Evolutionary conservation across 2,888 invertebrate genomes (phyloP), one percentile per base, ranked within the genome.

Genomic region (Nipponacmea schrenckii): DNA sequence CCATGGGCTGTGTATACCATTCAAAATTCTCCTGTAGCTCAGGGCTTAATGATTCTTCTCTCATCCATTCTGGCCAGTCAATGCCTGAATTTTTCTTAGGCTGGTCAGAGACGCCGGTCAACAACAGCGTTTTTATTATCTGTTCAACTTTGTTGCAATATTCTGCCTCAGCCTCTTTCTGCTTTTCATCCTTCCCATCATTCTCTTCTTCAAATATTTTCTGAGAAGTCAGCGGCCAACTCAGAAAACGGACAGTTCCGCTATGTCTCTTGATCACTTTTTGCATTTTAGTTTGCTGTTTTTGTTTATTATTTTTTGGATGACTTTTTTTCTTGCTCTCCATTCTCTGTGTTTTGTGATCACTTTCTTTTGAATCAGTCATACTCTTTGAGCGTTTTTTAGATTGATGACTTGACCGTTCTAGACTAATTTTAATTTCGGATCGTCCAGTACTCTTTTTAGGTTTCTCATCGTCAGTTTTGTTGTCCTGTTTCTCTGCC

Each of bases 1-100:
- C 81, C 67, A 84, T 75, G 3, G 84, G 84, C 69, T 82, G 78
- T 26, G 83, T 83, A 74, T 84, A 84, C 85, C 85, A 84, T 24
- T 79, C 76, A 62, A 81, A 79, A 70, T 85, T 81, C 71, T 85
- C 85, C 27, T 79, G 78, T 2, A 82, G 75, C 65, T 82, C 83
- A 15, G 81, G 82, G 70, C 80, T 82, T 5, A 81, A 73, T 69
- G 74, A 74, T 26, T 75, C 74, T 26, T 74, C 77, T 65, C 75
- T 63, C 15, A 71, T 62, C 69, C 69, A 69, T 31, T 71, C 64
- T 48, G 71, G 62, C 56, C 56, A 56, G 10, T 56, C 56, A 12
- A 24, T 24, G 24, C 56, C 56, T 12, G 12, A 24, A 12, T 10
- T 12, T 24, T 56, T 56, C 24, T 24, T 56, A 8, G 56, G 12